Percentiles rank a stretch among this genome's conserved stretches.
These are phyloP conservation scores for Mechanitis mazaeus DNA, from an alignment of 2,888 invertebrate species.

Conservation along the genomic window DNA sequence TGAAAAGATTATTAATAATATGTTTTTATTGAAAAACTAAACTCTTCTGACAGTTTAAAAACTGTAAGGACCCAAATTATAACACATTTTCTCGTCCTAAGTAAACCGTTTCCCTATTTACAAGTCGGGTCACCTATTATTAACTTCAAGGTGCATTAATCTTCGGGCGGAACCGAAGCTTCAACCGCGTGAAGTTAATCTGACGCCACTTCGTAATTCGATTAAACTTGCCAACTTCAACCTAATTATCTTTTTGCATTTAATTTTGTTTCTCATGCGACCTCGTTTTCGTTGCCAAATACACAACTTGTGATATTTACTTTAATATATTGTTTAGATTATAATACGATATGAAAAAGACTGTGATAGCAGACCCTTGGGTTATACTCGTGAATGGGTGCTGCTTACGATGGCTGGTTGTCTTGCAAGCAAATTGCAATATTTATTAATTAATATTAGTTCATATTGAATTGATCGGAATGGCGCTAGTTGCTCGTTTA, in stretches of 20 bases:
- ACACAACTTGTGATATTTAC: background rate
- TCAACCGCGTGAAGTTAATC: conserved; percentile 24
- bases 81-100: background rate
- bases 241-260: conserved; percentile 37
- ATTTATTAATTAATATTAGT: too few species aligned
- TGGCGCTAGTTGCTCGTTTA: too few species aligned
- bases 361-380: too few species aligned
- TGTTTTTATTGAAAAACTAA: too few species aligned
- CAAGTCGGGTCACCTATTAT: conserved; percentile 5
- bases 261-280: conserved; percentile 29
- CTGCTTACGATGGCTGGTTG: too few species aligned
- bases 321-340: too few species aligned
- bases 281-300: conserved; percentile 4
- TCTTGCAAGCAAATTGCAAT: too few species aligned
- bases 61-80: background rate
- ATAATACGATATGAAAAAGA: too few species aligned
- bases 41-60: too few species aligned
- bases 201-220: conserved; percentile 47
- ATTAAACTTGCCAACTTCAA: conserved; percentile 52
- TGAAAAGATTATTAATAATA: too few species aligned
- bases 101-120: conserved; percentile 1
- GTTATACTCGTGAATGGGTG: too few species aligned
- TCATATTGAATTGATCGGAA: too few species aligned
- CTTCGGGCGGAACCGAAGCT: conserved; percentile 6
- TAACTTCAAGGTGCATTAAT: conserved; percentile 5